Evolutionary conservation across 2,113 vertebrate genomes (phyloP).

Genomic region (Diadophis punctatus): DNA sequence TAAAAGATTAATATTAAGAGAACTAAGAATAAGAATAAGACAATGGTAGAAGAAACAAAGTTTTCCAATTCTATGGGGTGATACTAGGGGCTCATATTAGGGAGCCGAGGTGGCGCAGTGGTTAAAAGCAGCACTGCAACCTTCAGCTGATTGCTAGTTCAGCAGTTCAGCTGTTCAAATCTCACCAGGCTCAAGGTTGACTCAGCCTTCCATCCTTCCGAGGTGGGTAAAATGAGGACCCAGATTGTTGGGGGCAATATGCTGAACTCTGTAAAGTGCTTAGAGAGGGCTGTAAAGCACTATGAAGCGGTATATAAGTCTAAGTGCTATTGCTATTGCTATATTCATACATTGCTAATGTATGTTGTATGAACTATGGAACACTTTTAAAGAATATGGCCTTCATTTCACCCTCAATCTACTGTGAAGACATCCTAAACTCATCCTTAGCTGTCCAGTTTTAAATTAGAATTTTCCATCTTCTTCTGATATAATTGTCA

Average conservation of each 20-base stretch:
- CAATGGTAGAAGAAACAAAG: neutral
- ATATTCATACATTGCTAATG: neutral
- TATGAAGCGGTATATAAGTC: no score
- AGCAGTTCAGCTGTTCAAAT: no score
- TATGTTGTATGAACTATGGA: neutral
- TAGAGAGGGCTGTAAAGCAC: no score
- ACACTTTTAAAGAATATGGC: neutral
- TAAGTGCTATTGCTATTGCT: no score
- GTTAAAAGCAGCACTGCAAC: no score
- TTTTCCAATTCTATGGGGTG: neutral
- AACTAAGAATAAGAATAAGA: neutral
- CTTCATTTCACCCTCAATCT: neutral
- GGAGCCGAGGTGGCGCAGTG: no score
- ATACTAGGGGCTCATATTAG: neutral
- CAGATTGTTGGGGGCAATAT: no score
- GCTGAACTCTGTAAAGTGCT: no score
- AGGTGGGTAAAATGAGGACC: no score
- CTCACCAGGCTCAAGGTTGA: no score
- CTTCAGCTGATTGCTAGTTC: no score
- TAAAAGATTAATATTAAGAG: neutral
- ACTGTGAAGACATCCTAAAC: neutral
- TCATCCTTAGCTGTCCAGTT: neutral
- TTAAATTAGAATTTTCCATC: neutral
- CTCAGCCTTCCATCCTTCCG: no score
- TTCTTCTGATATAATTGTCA: neutral